A percentile compares a stretch with the other conserved stretches of the same genome.
Evolutionary conservation across 2,113 vertebrate species (phyloP).

Genomic region (Xerus inauris): DNA sequence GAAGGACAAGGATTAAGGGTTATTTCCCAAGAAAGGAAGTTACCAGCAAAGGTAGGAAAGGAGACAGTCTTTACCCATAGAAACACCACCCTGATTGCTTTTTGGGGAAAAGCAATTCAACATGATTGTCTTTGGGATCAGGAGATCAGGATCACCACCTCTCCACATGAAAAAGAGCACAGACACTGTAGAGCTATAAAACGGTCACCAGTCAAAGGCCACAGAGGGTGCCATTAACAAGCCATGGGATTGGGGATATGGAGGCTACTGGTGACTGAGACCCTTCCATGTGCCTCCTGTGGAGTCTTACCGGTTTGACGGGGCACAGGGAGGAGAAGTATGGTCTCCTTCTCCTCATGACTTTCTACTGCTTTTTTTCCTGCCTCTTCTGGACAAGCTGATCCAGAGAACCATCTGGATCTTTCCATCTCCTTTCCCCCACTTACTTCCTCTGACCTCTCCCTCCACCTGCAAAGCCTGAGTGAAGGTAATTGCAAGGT

Average conservation of each 20-base stretch:
- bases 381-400: not conserved
- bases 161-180: not conserved
- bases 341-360: not conserved
- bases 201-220: not conserved
- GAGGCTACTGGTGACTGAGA: not conserved
- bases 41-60: not conserved
- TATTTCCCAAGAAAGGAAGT: not conserved
- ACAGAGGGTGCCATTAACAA: not conserved
- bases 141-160: accelerated
- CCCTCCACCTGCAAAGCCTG: not conserved
- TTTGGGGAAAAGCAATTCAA: not conserved
- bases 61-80: not conserved
- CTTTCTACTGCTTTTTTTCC: not conserved
- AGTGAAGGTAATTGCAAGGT: not conserved
- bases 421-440: no score
- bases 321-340: not conserved
- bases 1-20: not conserved
- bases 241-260: accelerated
- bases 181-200: not conserved
- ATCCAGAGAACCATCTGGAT: not conserved
- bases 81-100: not conserved
- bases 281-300: not conserved
- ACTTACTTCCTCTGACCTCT: not conserved
- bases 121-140: not conserved
- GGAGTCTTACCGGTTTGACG: not conserved